phyloP scores from a whole-genome alignment of 2,113 vertebrate species.

The Colossoma macropomum region DNA sequence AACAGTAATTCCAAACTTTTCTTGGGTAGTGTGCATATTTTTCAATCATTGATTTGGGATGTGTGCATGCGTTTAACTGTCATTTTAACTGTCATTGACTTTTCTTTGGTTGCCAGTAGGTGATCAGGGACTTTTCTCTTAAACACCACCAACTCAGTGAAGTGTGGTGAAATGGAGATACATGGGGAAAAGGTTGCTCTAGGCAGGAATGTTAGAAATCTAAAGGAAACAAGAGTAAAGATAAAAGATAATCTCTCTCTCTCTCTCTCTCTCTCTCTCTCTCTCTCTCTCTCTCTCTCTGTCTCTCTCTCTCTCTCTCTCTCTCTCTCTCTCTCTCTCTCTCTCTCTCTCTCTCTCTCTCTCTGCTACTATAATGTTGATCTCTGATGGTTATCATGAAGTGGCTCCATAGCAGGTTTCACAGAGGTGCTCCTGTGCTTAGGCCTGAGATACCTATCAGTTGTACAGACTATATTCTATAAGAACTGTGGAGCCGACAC shows the following conservation, averaged over 20 bases:
- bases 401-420: slow-evolving; percentile 33
- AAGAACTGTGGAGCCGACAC: background rate
- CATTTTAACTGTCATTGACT: background rate
- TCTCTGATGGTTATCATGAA: slow-evolving; percentile 48
- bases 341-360: background rate
- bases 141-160: background rate
- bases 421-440: slow-evolving; percentile 38
- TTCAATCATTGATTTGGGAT: too few species aligned
- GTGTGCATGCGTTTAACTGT: too few species aligned
- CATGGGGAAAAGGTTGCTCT: background rate
- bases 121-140: background rate
- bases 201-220: slow-evolving; percentile 11
- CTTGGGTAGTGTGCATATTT: too few species aligned
- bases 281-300: slow-evolving; percentile 1
- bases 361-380: background rate
- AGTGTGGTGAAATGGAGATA: background rate
- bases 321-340: background rate
- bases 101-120: background rate
- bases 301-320: background rate
- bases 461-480: slow-evolving; percentile 30
- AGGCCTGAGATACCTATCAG: slow-evolving; percentile 64
- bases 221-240: background rate
- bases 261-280: background rate
- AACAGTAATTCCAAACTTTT: too few species aligned
- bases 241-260: background rate